phyloP scores from a whole-genome alignment of 1,140 invertebrate genomes.

The Danaus melanippus region DNA sequence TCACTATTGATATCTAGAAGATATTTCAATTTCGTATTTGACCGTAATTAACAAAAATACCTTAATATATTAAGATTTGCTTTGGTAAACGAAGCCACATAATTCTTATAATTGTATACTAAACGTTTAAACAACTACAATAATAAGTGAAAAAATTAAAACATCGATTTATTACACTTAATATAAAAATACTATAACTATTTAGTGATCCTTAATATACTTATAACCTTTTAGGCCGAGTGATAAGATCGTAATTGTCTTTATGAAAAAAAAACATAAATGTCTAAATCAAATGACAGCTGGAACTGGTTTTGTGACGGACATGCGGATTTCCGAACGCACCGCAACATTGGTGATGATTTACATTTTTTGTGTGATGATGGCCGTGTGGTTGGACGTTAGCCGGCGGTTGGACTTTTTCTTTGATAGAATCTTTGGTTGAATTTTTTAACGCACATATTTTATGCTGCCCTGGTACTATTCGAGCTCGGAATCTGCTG shows the following conservation, averaged over 20 bases:
- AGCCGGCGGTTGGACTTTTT: constrained; percentile 29
- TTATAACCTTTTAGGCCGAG: constrained; percentile 18
- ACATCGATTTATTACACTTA: constrained; percentile 5
- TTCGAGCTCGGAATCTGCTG: constrained; percentile 45
- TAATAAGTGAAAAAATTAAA: constrained; percentile 1
- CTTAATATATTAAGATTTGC: neutral
- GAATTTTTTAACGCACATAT: constrained; percentile 31
- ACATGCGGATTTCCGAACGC: constrained; percentile 63
- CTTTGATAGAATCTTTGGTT: constrained; percentile 47
- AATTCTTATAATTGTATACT: constrained; percentile 1
- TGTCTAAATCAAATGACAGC: constrained; percentile 52
- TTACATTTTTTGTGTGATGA: constrained; percentile 58
- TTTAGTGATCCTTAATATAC: neutral
- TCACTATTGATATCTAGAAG: too few relatives aligned
- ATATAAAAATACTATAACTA: constrained; percentile 16
- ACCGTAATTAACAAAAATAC: neutral
- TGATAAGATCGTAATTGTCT: neutral
- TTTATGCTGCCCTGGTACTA: constrained; percentile 51
- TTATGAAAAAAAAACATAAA: neutral
- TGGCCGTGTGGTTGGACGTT: constrained; percentile 55
- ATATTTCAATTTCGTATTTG: neutral
- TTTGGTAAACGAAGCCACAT: too few relatives aligned
- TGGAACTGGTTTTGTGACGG: constrained; percentile 52
- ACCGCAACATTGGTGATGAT: constrained; percentile 63
- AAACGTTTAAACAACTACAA: constrained; percentile 5